Evolutionary conservation across 2,113 vertebrate genomes (phyloP).

Genomic region (Passer montanus): DNA sequence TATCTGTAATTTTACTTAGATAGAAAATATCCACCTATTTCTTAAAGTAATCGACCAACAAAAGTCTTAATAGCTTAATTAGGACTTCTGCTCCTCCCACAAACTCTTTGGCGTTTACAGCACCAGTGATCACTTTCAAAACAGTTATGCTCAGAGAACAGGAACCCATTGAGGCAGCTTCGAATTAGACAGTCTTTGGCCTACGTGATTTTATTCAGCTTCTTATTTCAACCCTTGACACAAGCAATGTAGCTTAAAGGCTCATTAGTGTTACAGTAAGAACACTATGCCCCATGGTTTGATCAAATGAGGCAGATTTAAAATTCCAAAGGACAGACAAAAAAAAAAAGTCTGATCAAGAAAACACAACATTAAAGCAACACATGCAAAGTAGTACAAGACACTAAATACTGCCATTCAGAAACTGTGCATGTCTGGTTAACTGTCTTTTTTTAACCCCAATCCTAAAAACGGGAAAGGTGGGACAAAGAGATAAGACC

Average conservation of each 20-base stretch:
- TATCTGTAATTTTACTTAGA: not conserved
- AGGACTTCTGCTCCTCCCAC: not conserved
- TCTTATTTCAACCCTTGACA: not conserved
- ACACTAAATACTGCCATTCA: not conserved
- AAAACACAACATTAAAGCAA: not conserved
- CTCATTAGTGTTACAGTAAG: not conserved
- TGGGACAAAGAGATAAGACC: not conserved
- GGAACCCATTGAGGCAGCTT: not conserved
- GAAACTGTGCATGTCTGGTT: not conserved
- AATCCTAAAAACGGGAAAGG: not conserved
- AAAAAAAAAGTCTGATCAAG: not conserved
- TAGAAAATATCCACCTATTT: not conserved
- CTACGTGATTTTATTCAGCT: not conserved
- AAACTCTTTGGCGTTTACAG: not conserved
- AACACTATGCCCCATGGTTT: not conserved
- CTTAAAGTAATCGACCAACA: not conserved
- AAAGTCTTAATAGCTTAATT: not conserved
- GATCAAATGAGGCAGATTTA: not conserved
- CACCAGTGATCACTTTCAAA: not conserved
- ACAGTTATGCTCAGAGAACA: not conserved
- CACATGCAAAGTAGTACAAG: not conserved
- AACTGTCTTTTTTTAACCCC: not conserved
- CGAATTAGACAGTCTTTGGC: not conserved
- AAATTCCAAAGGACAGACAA: not conserved
- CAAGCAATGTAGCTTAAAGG: not conserved